Conservation (phyloP, 2,888 invertebrate species). For the Ormyrus nitidulus region DNA sequence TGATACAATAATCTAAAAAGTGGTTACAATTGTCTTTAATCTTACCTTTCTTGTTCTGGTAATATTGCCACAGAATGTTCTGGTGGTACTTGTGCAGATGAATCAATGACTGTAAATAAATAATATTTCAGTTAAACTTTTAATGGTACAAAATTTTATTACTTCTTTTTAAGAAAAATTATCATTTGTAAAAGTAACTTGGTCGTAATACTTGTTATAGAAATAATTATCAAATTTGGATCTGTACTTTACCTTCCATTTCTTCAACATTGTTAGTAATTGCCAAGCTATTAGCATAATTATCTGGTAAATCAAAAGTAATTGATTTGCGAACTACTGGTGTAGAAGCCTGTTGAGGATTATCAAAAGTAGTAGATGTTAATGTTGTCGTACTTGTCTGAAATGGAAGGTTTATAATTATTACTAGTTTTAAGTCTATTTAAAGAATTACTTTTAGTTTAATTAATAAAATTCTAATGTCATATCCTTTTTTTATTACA, state of each 20-base stretch:
- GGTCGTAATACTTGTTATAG: background rate
- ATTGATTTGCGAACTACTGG: no score
- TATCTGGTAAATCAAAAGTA: no score
- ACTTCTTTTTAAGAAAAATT: background rate
- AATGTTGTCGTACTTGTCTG: background rate
- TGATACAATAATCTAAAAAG: no score
- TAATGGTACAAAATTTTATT: background rate
- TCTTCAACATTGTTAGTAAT: no score
- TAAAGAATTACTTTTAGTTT: background rate
- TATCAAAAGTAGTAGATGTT: background rate
- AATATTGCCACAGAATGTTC: background rate
- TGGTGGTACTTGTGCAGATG: background rate
- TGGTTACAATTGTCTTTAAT: background rate
- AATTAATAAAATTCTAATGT: background rate
- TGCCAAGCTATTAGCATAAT: no score
- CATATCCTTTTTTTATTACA: background rate
- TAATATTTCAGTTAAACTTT: background rate
- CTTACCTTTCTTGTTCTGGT: background rate
- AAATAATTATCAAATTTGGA: conserved; percentile 5
- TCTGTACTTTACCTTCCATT: background rate
- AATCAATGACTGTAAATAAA: background rate
- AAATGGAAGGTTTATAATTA: conserved; percentile 1
- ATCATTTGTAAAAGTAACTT: background rate
- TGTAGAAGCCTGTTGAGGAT: no score
- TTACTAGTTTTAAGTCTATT: conserved; percentile 1